A percentile compares a stretch with the other conserved stretches of the same genome.
These are phyloP conservation scores for Papilio aristodemus DNA, from an alignment of 1,140 invertebrate species.

Conservation along the genomic window DNA sequence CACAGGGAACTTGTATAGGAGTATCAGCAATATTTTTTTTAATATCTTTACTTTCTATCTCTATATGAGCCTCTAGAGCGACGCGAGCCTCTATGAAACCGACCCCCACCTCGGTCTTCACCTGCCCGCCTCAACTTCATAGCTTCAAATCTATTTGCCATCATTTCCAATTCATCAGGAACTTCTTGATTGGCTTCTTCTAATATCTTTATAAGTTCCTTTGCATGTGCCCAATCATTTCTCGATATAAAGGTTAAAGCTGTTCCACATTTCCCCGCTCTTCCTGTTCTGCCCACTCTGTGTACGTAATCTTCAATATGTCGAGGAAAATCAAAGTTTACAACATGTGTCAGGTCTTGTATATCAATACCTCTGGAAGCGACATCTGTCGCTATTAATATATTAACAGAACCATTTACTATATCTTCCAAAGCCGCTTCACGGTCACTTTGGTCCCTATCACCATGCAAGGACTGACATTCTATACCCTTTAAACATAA, in stretches of 20 bases:
- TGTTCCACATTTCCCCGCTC: conserved; percentile 91
- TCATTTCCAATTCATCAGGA: conserved; percentile 85
- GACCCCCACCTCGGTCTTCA: conserved; percentile 60
- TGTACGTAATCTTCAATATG: conserved; percentile 96
- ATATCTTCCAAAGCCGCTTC: conserved; percentile 93
- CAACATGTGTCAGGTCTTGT: conserved; percentile 91
- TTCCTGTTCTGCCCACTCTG: conserved; percentile 92
- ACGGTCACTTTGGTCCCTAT: conserved; percentile 91
- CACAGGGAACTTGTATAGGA: no score
- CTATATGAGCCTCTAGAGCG: conserved; percentile 16
- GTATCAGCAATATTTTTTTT: neutral
- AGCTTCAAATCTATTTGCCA: conserved; percentile 85
- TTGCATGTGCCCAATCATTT: conserved; percentile 89
- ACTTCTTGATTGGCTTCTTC: conserved; percentile 88
- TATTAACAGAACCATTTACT: conserved; percentile 86
- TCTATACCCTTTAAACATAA: conserved; percentile 84
- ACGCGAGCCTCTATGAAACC: conserved; percentile 54
- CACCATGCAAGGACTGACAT: conserved; percentile 93
- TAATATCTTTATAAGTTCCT: conserved; percentile 91
- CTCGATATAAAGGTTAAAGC: conserved; percentile 91
- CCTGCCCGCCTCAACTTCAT: conserved; percentile 83
- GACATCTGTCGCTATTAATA: conserved; percentile 97
- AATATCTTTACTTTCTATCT: conserved; percentile 21
- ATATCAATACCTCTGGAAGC: conserved; percentile 96
- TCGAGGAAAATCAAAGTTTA: conserved; percentile 93